Evolutionary conservation across 2,113 vertebrate genomes (phyloP), one percentile per base, ranked within the genome.

Genomic region (Cheirogaleus medius): DNA sequence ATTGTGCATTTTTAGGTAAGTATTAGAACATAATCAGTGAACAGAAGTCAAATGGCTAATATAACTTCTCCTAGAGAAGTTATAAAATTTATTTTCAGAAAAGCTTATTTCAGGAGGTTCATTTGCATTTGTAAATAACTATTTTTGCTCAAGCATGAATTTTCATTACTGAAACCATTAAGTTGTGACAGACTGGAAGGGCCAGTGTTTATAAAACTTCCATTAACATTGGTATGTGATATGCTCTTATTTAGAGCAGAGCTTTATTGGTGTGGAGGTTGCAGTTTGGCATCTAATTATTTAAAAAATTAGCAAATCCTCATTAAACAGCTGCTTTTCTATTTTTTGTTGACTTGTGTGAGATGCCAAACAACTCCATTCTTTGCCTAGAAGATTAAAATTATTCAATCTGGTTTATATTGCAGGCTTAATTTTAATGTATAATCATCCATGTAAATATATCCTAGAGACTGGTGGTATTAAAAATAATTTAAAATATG

Each of bases 311-410:
- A 96, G 39, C 84, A 95, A 97, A 97, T 71, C 60, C 64, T 96
- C 80, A 98, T 95, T 96, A 95, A 96, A 87, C 78, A 86, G 8
- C 91, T 97, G 44, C n/a, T 90, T 69, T 95, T 89, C 49, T 86
- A 68, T 77, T 93, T 97, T 98, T 83, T 92, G 29, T 83, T 69
- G 66, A 95, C 47, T 96, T 95, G 42, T 93, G 29, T 82, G 42
- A 60, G 68, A 88, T 66, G 39, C 52, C 64, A 87, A 74, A 83
- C 23, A 95, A 89, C 64, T 71, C 77, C 32, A 49, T 29, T 87
- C 69, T 97, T 97, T 97, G 66, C 58, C 81, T 8, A 96, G 47
- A 37, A 96, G 58, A 93, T 98, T 97, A 94, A 93, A 90, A 96
- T 34, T 21, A 88, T 93, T 76, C 64, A 95, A 91, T 87, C n/a